Evolutionary conservation across 2,113 vertebrate species (phyloP), one percentile per base, ranked within the genome.

Genomic region (Synodontis membranacea): DNA sequence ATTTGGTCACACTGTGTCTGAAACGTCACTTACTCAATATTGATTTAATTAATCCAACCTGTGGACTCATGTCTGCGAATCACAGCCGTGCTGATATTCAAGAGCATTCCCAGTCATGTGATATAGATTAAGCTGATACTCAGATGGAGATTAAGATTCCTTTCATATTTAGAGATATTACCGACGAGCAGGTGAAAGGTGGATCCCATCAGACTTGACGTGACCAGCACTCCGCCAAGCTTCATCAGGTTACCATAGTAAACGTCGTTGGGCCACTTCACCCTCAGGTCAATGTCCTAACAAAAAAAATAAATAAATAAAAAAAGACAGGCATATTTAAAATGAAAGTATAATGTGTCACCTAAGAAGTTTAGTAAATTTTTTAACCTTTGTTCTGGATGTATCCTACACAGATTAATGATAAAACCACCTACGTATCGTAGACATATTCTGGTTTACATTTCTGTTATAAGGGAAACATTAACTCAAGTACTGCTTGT

Each of bases 231-330:
- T 25, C 98, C 97, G 5, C 98, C 98, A 0, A 99, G 93, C 92
- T 99, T 99, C 94, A 98, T 96, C 56, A 95, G 91, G 87, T 96
- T 94, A 2, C 96, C 90, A 92, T 98, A 98, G 92, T 99, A 99
- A 93, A 99, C 96, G 86, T 99, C 98, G 58, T 99, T 99, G 79
- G 98, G 98, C 98, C 98, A 99, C 92, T 99, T 99, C 42, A 99
- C 91, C 83, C 96, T 95, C 76, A 99, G 91, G 56, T 99, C 95
- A 31, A 99, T 95, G 70, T 97, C 96, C 98, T 99, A 81, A 76
- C 56, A 15, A 76, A 60, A 86, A 76, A 31, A 81, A 34, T 2
- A n/a, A n/a, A n/a, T n/a, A n/a, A n/a, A n/a, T n/a, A n/a, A n/a
- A n/a, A n/a, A n/a, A n/a, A n/a, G n/a, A n/a, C n/a, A n/a, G 8